These are phyloP conservation scores for Napeogenes sylphis DNA, from an alignment of 2,888 invertebrate genomes.

Conservation along the genomic window DNA sequence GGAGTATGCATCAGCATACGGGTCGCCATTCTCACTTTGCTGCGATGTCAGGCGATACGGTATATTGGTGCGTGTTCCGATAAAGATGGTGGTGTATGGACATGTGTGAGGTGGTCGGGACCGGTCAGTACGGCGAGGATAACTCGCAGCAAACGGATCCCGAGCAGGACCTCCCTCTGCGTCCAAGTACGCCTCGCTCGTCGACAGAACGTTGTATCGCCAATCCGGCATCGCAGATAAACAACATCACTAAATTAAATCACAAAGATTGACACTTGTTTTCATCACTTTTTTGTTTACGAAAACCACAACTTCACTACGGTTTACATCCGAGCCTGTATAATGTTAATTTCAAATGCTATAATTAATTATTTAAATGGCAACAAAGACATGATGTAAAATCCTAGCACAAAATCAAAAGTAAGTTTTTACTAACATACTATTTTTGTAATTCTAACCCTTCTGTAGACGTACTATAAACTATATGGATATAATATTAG, in stretches of 20 bases:
- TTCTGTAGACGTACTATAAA: background rate
- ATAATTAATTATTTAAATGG: background rate
- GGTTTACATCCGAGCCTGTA: conserved; percentile 55
- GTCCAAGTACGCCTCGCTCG: conserved; percentile 72
- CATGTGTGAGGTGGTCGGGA: conserved; percentile 68
- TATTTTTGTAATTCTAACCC: no score
- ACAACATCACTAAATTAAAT: conserved; percentile 60
- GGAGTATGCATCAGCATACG: conserved; percentile 65
- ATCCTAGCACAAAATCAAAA: no score
- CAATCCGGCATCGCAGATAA: conserved; percentile 72
- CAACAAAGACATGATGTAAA: no score
- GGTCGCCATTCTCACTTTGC: conserved; percentile 65
- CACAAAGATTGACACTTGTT: conserved; percentile 39
- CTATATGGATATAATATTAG: background rate
- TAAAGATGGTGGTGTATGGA: conserved; percentile 70
- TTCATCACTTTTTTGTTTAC: conserved; percentile 39
- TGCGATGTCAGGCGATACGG: conserved; percentile 54
- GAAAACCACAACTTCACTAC: conserved; percentile 47
- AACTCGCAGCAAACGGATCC: conserved; percentile 68
- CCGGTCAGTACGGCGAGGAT: conserved; percentile 75
- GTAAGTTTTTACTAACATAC: no score
- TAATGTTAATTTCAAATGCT: background rate
- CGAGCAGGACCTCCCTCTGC: conserved; percentile 51
- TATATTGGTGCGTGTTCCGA: conserved; percentile 56
- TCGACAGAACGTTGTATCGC: conserved; percentile 76